Percentiles rank a stretch among this genome's conserved stretches.
phyloP scores from a whole-genome alignment of 2,888 invertebrate species.

The Gnatocerus cornutus region DNA sequence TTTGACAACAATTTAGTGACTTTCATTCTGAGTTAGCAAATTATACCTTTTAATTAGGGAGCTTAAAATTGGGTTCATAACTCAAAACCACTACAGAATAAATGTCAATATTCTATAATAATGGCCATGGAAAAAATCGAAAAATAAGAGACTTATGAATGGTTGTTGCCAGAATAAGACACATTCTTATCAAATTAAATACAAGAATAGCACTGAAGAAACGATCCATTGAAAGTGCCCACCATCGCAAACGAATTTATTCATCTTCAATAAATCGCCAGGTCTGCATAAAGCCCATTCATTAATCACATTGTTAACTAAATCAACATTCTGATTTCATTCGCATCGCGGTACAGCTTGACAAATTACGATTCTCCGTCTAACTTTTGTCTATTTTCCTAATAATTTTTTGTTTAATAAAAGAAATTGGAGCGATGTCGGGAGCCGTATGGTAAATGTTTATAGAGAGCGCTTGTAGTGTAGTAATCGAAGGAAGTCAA shows the following conservation, averaged over 20 bases:
- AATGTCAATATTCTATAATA: too few species aligned
- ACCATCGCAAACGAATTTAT: conserved; percentile 13
- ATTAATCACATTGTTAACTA: conserved; percentile 26
- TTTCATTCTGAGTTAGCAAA: too few species aligned
- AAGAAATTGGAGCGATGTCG: background rate
- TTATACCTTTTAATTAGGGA: too few species aligned
- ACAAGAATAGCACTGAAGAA: too few species aligned
- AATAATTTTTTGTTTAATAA: too few species aligned
- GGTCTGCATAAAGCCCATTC: conserved; percentile 5
- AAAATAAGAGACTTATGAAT: too few species aligned
- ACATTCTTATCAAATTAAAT: too few species aligned
- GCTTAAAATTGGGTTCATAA: too few species aligned
- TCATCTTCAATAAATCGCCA: conserved; percentile 32
- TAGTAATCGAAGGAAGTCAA: conserved; percentile 62
- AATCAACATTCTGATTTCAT: conserved; percentile 1
- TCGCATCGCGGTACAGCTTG: background rate
- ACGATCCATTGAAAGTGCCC: background rate
- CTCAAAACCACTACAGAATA: too few species aligned
- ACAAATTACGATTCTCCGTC: background rate
- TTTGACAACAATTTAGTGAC: too few species aligned
- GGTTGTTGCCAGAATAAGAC: too few species aligned
- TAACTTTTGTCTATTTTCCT: background rate
- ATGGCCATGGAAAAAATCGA: too few species aligned
- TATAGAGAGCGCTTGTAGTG: conserved; percentile 41
- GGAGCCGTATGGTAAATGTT: conserved; percentile 35